Conservation (phyloP, 2,888 invertebrate genomes). For the Melikaiella ostensackeni region DNA sequence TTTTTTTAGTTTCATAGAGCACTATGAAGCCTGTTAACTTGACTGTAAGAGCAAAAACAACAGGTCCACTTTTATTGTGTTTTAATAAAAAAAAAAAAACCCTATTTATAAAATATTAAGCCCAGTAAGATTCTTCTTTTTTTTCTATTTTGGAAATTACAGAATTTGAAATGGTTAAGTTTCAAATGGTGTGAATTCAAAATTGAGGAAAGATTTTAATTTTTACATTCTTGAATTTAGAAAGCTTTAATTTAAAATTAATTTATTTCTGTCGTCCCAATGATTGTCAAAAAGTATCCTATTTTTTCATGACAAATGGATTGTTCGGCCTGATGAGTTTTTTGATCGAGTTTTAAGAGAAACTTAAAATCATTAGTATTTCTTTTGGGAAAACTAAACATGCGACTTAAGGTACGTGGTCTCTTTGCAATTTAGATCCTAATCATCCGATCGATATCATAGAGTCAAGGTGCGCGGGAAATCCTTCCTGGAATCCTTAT, state of each 20-base stretch:
- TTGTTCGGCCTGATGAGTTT: background rate
- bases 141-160: no score
- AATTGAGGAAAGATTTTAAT: no score
- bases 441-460: constrained; percentile 65
- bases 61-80: background rate
- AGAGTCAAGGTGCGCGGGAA: constrained; percentile 64
- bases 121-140: no score
- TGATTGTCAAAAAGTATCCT: background rate
- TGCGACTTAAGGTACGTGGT: constrained; percentile 52
- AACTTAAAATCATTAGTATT: background rate
- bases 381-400: background rate
- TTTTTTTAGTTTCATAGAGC: no score
- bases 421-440: constrained; percentile 58
- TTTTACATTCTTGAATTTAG: no score
- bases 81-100: no score
- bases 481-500: constrained; percentile 3
- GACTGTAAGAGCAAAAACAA: background rate
- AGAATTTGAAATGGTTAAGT: no score
- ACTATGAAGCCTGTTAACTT: background rate
- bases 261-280: no score
- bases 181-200: no score
- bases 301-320: background rate
- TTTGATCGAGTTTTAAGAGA: background rate
- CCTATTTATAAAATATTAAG: no score
- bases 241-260: no score